These are phyloP conservation scores for Drosophila leonis DNA, from an alignment of 2,888 invertebrate species.

Conservation along the genomic window DNA sequence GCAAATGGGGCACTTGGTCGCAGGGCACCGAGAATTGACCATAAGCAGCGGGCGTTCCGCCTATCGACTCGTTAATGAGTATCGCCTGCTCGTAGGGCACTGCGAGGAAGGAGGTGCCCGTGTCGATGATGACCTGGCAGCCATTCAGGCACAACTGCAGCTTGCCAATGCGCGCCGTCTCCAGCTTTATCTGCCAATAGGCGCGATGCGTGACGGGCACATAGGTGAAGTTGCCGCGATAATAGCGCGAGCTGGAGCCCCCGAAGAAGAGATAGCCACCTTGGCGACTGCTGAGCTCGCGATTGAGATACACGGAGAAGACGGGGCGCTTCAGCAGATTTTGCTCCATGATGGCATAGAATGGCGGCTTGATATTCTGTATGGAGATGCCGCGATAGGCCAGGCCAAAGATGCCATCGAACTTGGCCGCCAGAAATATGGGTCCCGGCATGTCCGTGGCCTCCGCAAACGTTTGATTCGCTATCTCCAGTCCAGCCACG, in stretches of 20 bases:
- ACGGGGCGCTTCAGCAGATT: conserved; percentile 45
- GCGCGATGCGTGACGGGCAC: conserved; percentile 60
- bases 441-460: conserved; percentile 73
- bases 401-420: conserved; percentile 73
- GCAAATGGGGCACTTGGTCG: conserved; percentile 90
- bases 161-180: conserved; percentile 49
- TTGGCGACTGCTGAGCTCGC: conserved; percentile 16
- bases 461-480: conserved; percentile 65
- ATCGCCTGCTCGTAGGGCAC: conserved; percentile 93
- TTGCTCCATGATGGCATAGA: conserved; percentile 67
- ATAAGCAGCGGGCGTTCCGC: conserved; percentile 91
- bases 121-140: conserved; percentile 71
- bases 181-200: conserved; percentile 69
- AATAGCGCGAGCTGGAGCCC: conserved; percentile 57
- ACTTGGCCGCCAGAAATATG: conserved; percentile 70
- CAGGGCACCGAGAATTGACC: conserved; percentile 95
- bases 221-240: conserved; percentile 66
- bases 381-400: conserved; percentile 66
- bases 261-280: conserved; percentile 71
- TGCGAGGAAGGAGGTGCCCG: conserved; percentile 96
- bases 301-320: conserved; percentile 66
- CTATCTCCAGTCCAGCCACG: conserved; percentile 59
- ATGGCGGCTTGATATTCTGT: conserved; percentile 64
- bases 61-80: conserved; percentile 92
- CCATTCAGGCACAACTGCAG: conserved; percentile 57